Conservation (phyloP, 2,888 invertebrate species). For the Eupithecia tripunctaria region DNA sequence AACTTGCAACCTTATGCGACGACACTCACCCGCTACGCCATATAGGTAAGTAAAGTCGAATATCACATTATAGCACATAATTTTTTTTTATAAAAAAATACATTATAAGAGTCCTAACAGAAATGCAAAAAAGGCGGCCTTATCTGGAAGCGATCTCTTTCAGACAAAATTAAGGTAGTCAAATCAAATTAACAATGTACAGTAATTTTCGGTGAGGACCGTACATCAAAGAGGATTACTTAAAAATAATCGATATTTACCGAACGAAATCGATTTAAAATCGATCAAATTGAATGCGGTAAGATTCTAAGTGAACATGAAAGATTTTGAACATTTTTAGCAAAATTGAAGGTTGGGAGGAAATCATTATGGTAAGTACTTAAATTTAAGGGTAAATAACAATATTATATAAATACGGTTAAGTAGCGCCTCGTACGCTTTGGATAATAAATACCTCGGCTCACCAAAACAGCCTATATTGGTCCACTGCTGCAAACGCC, state of each 20-base stretch:
- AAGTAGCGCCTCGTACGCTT: not conserved
- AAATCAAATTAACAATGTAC: not conserved
- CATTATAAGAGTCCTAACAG: too few species aligned
- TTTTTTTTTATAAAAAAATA: too few species aligned
- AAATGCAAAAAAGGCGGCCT: too few species aligned
- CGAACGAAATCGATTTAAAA: constrained; percentile 42
- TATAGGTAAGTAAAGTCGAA: too few species aligned
- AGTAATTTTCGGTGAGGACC: not conserved
- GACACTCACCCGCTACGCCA: not conserved
- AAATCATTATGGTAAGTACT: constrained; percentile 19
- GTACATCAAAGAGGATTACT: not conserved
- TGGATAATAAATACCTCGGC: too few species aligned
- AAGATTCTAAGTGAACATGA: constrained; percentile 25
- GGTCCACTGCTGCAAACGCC: too few species aligned
- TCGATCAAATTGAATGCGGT: constrained; percentile 35
- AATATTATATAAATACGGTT: not conserved
- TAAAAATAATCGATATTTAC: constrained; percentile 31
- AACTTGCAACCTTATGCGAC: not conserved
- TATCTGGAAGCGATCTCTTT: too few species aligned
- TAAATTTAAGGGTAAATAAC: not conserved
- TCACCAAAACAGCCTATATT: too few species aligned
- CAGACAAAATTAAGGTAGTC: too few species aligned
- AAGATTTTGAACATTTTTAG: constrained; percentile 29
- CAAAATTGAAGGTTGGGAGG: constrained; percentile 19
- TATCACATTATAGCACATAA: too few species aligned